phyloP scores from a whole-genome alignment of 2,797 vertebrate species.

The Gobionotothen gibberifrons region DNA sequence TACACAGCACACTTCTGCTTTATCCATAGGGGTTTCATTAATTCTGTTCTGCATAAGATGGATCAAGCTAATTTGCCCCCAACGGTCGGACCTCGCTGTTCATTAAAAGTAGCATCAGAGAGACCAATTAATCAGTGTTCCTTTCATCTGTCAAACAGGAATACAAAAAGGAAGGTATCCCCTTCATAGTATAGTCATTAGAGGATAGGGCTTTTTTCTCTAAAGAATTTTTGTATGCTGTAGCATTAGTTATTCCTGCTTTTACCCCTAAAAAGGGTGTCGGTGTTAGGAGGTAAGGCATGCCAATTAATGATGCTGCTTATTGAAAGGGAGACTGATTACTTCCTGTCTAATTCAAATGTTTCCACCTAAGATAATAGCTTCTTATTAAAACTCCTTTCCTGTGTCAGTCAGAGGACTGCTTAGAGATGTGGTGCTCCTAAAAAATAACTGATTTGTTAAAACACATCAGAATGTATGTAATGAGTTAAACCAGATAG shows the following conservation, averaged over 20 bases:
- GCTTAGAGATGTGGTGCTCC: background rate
- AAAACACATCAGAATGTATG: background rate
- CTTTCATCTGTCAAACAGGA: slow-evolving; percentile 77
- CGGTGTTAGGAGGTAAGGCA: background rate
- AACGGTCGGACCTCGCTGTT: slow-evolving; percentile 78
- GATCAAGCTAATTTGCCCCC: slow-evolving; percentile 83
- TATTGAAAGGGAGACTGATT: slow-evolving; percentile 24
- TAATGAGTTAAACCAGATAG: too few species aligned
- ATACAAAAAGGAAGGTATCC: slow-evolving; percentile 53
- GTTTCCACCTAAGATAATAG: background rate
- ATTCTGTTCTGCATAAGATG: slow-evolving; percentile 76
- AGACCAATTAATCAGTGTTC: slow-evolving; percentile 84
- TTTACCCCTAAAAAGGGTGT: slow-evolving; percentile 22
- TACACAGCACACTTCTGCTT: slow-evolving; percentile 63
- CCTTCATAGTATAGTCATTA: slow-evolving; percentile 64
- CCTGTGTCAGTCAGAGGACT: slow-evolving; percentile 4
- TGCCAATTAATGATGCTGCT: slow-evolving; percentile 44
- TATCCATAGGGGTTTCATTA: slow-evolving; percentile 81
- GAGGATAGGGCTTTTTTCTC: slow-evolving; percentile 41
- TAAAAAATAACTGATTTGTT: slow-evolving; percentile 3
- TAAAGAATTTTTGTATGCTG: slow-evolving; percentile 38
- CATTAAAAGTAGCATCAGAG: slow-evolving; percentile 83
- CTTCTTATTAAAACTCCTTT: slow-evolving; percentile 13
- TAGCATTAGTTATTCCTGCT: slow-evolving; percentile 17
- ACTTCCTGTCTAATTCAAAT: slow-evolving; percentile 16